Percentiles rank a stretch among this genome's conserved stretches.
Evolutionary conservation across 2,888 invertebrate species (phyloP).

Genomic region (Hoplodrina blanda): DNA sequence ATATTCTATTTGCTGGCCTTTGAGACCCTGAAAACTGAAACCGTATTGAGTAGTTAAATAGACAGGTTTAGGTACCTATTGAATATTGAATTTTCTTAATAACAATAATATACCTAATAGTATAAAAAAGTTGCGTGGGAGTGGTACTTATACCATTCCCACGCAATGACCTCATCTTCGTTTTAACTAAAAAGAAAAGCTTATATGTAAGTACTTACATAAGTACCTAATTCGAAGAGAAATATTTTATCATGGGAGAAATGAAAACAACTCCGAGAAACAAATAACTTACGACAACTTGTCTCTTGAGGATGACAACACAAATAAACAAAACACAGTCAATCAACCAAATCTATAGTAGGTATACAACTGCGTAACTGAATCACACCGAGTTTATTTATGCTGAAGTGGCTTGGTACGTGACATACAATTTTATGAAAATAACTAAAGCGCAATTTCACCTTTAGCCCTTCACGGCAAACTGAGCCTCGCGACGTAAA

Average conservation of each 20-base stretch:
- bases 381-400: conserved; percentile 41
- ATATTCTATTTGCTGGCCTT: not conserved
- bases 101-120: too few relatives aligned
- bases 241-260: conserved; percentile 52
- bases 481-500: conserved; percentile 49
- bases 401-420: conserved; percentile 6
- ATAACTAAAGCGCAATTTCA: conserved; percentile 57
- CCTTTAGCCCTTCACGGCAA: conserved; percentile 48
- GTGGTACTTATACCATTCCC: conserved; percentile 5
- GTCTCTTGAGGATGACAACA: conserved; percentile 65
- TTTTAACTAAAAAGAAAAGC: conserved; percentile 1
- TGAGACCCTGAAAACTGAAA: not conserved
- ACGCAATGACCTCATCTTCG: not conserved
- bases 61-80: not conserved
- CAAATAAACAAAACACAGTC: conserved; percentile 66
- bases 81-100: too few relatives aligned
- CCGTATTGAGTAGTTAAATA: not conserved
- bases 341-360: conserved; percentile 63
- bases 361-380: conserved; percentile 43
- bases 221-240: conserved; percentile 18
- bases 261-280: conserved; percentile 62
- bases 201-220: not conserved
- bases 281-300: conserved; percentile 40
- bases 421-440: conserved; percentile 50
- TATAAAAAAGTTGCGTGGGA: too few relatives aligned